Conservation (phyloP, 2,113 vertebrate genomes). For the Scytalopus superciliaris region DNA sequence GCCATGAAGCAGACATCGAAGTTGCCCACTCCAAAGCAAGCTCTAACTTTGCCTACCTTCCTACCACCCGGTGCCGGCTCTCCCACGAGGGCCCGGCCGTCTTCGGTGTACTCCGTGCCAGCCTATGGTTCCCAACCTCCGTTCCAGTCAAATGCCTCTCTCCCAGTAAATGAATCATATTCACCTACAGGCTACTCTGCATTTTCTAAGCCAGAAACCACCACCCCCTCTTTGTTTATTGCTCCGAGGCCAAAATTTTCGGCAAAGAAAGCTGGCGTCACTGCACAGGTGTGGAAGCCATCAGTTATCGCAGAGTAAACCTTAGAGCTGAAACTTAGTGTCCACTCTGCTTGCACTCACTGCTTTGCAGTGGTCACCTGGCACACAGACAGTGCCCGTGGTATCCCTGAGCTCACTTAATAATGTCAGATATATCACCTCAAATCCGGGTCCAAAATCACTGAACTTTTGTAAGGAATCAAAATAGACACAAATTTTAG, state of each 20-base stretch:
- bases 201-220: conserved; percentile 81
- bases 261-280: conserved; percentile 88
- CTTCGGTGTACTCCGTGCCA: conserved; percentile 76
- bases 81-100: conserved; percentile 40
- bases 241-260: conserved; percentile 94
- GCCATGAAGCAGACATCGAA: conserved; percentile 71
- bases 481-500: conserved; percentile 51
- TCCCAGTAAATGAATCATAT: conserved; percentile 67
- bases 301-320: conserved; percentile 80
- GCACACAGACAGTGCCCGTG: conserved; percentile 26
- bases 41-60: conserved; percentile 46
- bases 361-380: conserved; percentile 67
- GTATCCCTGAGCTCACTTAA: conserved; percentile 58
- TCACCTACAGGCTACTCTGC: conserved; percentile 70
- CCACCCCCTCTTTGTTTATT: conserved; percentile 63
- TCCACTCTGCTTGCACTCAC: conserved; percentile 63
- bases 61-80: conserved; percentile 61
- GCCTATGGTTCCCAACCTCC: conserved; percentile 78
- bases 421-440: conserved; percentile 56
- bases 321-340: conserved; percentile 56
- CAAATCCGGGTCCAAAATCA: conserved; percentile 76
- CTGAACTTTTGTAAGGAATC: conserved; percentile 42
- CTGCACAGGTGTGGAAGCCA: conserved; percentile 96
- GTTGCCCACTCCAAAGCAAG: conserved; percentile 70
- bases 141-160: conserved; percentile 75